These are phyloP conservation scores for Lontra canadensis DNA, from an alignment of 2,113 vertebrate species.

Conservation along the genomic window DNA sequence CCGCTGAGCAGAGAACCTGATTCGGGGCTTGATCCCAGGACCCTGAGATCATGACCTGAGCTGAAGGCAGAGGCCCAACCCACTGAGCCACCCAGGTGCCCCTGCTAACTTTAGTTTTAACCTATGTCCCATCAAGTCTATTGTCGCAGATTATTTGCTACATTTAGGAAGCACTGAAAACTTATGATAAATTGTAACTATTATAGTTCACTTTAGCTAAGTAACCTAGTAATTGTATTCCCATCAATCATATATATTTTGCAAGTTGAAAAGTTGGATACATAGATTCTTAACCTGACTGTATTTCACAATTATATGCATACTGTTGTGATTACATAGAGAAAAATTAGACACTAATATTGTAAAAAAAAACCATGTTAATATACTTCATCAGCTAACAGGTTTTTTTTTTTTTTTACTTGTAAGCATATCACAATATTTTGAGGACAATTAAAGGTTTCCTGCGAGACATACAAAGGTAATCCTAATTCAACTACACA, in stretches of 20 bases:
- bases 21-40: too few relatives aligned
- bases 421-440: constrained; percentile 77
- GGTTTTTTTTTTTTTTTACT: constrained; percentile 56
- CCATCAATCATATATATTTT: constrained; percentile 20
- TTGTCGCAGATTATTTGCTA: background rate
- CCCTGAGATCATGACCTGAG: too few relatives aligned
- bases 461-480: constrained; percentile 79
- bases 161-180: constrained; percentile 38
- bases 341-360: constrained; percentile 69
- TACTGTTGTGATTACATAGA: constrained; percentile 54
- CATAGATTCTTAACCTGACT: constrained; percentile 50
- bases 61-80: too few relatives aligned
- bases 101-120: background rate
- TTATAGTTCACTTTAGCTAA: constrained; percentile 49
- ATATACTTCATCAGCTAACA: constrained; percentile 74
- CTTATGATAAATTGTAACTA: constrained; percentile 51
- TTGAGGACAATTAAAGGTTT: constrained; percentile 76
- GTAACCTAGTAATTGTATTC: background rate
- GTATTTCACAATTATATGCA: constrained; percentile 68
- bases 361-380: constrained; percentile 52
- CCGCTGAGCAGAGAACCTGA: too few relatives aligned
- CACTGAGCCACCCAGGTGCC: too few relatives aligned
- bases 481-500: constrained; percentile 83
- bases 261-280: constrained; percentile 48
- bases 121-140: background rate